Evolutionary conservation across 2,888 invertebrate genomes (phyloP), one percentile per base, ranked within the genome.

Genomic region (Meliscaeva auricollis): DNA sequence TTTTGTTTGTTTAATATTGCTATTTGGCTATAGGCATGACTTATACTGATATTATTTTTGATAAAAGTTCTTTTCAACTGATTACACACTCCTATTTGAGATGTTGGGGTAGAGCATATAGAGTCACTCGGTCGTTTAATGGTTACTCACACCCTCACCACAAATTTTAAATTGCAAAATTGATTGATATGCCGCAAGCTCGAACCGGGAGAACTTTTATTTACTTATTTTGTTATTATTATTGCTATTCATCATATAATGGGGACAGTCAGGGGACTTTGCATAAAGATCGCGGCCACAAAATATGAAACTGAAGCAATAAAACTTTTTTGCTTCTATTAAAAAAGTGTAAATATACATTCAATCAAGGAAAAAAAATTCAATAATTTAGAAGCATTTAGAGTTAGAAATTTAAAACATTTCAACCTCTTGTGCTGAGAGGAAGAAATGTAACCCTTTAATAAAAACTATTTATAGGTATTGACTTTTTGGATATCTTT

Each of bases 11-110:
- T 56, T 32, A 6, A 20, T 15, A 11, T 32, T 35, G 15, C 11
- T 32, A 32, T 35, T 38, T 8, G n/a, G n/a, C 20, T 20, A 20
- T 38, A 8, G 11, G 11, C 17, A 44, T 30, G 17, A 44, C 17
- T 30, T 64, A 44, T 62, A 62, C 11, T 13, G 1, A 13, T 15
- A 6, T 56, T 73, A 32, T 46, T 78, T 35, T 52, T 52, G 60
- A 52, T 68, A 80, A 74, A 80, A 80, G 74, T 44, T 52, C 66
- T 52, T 20, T 48, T 58, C 41, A 44, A 73, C 74, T 80, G 80
- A 80, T 80, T 68, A 68, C 35, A 58, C 56, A 50, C 56, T 72
- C 44, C 30, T 32, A 48, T 26, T 22, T 35, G 20, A 22, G 54
- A 72, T 70, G 68, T 66, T 79, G 73, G 73, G 60, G 74, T 66